phyloP scores from a whole-genome alignment of 2,797 vertebrate genomes.

The Threskiornis aethiopicus region DNA sequence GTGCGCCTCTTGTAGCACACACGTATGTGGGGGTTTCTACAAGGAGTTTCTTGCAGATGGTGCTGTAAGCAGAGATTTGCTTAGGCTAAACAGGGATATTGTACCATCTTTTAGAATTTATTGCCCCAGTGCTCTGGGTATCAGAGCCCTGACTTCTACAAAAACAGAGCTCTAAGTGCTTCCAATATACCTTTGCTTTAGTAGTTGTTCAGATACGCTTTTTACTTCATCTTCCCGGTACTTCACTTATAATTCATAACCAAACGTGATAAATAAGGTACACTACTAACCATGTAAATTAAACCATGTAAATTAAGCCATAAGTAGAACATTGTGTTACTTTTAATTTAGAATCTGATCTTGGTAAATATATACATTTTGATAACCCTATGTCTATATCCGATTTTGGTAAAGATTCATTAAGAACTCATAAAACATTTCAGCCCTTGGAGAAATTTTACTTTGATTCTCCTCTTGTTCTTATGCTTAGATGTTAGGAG shows the following conservation, averaged over 20 bases:
- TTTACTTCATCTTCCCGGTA: background rate
- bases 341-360: background rate
- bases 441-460: background rate
- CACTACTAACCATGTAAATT: background rate
- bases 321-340: background rate
- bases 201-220: background rate
- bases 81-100: background rate
- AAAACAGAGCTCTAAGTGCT: background rate
- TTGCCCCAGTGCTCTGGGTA: background rate
- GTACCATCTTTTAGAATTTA: background rate
- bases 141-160: background rate
- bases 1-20: background rate
- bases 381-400: background rate
- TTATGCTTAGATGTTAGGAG: background rate
- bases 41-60: background rate
- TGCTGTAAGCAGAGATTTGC: background rate
- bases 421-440: background rate
- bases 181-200: background rate
- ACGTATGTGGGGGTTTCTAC: accelerated
- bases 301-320: background rate
- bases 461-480: background rate
- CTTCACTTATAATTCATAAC: background rate
- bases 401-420: background rate
- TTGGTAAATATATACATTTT: background rate
- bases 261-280: background rate